phyloP scores from a whole-genome alignment of 2,113 vertebrate species.

The Xenus cinereus region DNA sequence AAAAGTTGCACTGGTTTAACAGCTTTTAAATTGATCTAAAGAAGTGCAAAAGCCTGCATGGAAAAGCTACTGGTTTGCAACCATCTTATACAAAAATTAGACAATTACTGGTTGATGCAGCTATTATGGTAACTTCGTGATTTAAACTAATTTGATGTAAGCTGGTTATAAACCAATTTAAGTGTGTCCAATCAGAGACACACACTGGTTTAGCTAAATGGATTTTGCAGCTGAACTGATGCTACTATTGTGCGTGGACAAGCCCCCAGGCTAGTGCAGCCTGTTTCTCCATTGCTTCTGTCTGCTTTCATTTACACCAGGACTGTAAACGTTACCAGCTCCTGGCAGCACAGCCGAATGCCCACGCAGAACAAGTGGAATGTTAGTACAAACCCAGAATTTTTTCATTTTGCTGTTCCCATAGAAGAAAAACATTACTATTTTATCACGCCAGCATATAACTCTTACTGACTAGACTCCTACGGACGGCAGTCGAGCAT shows the following conservation, averaged over 20 bases:
- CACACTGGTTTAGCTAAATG: slow-evolving; percentile 40
- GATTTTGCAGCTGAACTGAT: slow-evolving; percentile 58
- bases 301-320: slow-evolving; percentile 38
- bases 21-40: neutral
- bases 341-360: slow-evolving; percentile 17
- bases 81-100: neutral
- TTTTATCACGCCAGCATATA: neutral
- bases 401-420: neutral
- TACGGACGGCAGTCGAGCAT: neutral
- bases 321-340: neutral
- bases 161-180: slow-evolving; percentile 59
- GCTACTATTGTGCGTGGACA: slow-evolving; percentile 17
- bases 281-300: slow-evolving; percentile 23
- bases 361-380: slow-evolving; percentile 48
- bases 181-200: slow-evolving; percentile 50
- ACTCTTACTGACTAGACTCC: neutral
- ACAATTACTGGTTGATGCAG: slow-evolving; percentile 26
- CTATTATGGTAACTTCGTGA: slow-evolving; percentile 46
- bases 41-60: neutral
- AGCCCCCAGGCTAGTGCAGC: neutral
- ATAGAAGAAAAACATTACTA: neutral
- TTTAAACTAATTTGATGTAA: slow-evolving; percentile 59
- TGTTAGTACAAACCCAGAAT: neutral
- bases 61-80: neutral
- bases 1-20: neutral